These are phyloP conservation scores for Drosophila trapezifrons DNA, from an alignment of 1,140 invertebrate genomes.

Conservation along the genomic window DNA sequence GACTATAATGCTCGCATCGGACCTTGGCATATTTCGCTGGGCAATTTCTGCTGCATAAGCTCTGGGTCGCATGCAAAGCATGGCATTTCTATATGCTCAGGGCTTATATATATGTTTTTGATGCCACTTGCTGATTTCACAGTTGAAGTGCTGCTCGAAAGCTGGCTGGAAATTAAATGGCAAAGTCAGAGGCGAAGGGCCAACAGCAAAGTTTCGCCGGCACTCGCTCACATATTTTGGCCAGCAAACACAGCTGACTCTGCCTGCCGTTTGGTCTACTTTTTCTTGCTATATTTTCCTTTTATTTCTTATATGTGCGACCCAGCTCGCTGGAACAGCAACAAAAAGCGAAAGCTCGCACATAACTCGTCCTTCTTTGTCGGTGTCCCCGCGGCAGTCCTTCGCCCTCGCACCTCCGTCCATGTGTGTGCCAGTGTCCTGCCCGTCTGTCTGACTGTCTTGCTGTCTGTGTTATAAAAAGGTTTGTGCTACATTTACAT, in stretches of 20 bases:
- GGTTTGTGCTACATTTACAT: conserved; percentile 83
- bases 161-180: conserved; percentile 72
- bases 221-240: conserved; percentile 57
- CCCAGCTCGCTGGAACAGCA: conserved; percentile 27
- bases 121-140: conserved; percentile 71
- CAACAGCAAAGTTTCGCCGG: conserved; percentile 43
- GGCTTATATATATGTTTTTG: conserved; percentile 45
- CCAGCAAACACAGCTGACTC: conserved; percentile 61
- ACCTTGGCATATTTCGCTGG: conserved; percentile 38
- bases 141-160: conserved; percentile 75
- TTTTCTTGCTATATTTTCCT: conserved; percentile 55
- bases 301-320: conserved; percentile 32
- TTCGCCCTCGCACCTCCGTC: not conserved
- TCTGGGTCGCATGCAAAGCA: conserved; percentile 31
- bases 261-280: conserved; percentile 68
- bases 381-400: conserved; percentile 1
- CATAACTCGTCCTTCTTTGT: conserved; percentile 63
- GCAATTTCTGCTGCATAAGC: conserved; percentile 53
- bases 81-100: conserved; percentile 26
- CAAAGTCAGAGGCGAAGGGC: conserved; percentile 53
- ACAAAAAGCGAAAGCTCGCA: conserved; percentile 79
- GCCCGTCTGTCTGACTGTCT: conserved; percentile 45
- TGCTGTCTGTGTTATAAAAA: conserved; percentile 73
- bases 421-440: conserved; percentile 26
- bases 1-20: conserved; percentile 20